Conservation (phyloP, 1,140 invertebrate species). For the Drosophila seguyi region DNA sequence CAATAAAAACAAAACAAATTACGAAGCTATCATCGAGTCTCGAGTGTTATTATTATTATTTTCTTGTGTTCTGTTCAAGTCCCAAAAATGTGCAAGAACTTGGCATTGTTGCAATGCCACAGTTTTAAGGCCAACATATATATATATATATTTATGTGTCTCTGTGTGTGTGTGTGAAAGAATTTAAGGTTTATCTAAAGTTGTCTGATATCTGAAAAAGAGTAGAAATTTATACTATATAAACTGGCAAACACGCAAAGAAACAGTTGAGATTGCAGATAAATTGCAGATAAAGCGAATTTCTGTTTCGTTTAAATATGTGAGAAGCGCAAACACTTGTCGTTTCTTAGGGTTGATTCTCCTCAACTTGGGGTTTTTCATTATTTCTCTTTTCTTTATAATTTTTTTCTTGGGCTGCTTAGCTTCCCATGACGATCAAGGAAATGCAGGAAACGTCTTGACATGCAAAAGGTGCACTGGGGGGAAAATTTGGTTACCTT, state of each 20-base stretch:
- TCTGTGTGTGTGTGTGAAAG: background rate
- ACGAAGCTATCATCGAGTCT: background rate
- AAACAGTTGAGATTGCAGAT: slow-evolving; percentile 45
- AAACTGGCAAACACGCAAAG: slow-evolving; percentile 13
- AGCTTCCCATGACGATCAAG: slow-evolving; percentile 73
- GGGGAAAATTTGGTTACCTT: background rate
- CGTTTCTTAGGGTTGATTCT: slow-evolving; percentile 44
- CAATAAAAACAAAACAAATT: background rate
- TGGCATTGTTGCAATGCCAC: slow-evolving; percentile 26
- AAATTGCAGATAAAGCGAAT: slow-evolving; percentile 53
- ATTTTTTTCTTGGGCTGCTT: slow-evolving; percentile 52
- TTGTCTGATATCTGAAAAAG: slow-evolving; percentile 17
- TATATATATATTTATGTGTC: background rate
- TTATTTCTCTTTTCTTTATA: background rate
- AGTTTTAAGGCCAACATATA: slow-evolving; percentile 23
- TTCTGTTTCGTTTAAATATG: slow-evolving; percentile 45
- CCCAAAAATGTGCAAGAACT: slow-evolving; percentile 23
- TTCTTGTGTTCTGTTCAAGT: slow-evolving; percentile 37
- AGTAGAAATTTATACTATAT: slow-evolving; percentile 4
- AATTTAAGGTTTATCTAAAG: slow-evolving; percentile 35
- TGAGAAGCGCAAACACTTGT: slow-evolving; percentile 34
- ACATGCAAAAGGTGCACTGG: slow-evolving; percentile 34
- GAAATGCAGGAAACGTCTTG: slow-evolving; percentile 64
- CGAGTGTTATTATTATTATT: slow-evolving; percentile 14
- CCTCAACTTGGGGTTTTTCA: background rate